Evolutionary conservation across 1,140 invertebrate genomes (phyloP), one percentile per base, ranked within the genome.

Genomic region (Holcopasites calliopsidis): DNA sequence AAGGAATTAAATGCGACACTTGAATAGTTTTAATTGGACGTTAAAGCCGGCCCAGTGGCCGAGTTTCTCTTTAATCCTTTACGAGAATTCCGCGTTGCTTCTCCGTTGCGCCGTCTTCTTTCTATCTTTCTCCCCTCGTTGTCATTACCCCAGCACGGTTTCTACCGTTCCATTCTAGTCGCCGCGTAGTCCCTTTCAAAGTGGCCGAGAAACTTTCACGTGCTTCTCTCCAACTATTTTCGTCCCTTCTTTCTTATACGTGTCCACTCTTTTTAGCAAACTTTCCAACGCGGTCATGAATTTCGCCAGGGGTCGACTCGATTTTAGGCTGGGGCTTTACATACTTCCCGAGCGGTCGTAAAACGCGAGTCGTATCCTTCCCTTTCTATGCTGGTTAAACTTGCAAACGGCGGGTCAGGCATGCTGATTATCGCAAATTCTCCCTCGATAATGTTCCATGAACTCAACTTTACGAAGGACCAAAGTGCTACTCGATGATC

Each of bases 21-120:
- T 28, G 42, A 44, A 73, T 72, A 65, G 42, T 49, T 66, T 75
- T 69, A 47, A 38, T 65, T 74, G 58, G 35, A 78, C 50, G 50
- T 57, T 44, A 42, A 66, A 31, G 50, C 50, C 38, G 61, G 66
- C 31, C 31, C 21, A 16, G 18, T 8, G 33, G 13, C 31, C 47
- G n/a, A 21, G 21, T 16, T 38, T 44, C 55, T 55, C 50, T 47
- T 55, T 65, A 40, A 54, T 64, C 47, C 49, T 44, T 44, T 23
- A 8, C n/a, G 10, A 21, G 5, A n/a, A 50, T 33, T 49, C 7
- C 38, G 3, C 47, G 0, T 28, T 23, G 31, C 0, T 33, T 21
- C 6, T 57, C 31, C 57, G 13, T 18, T 13, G 5, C 0, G 1
- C 31, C 1, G 7, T 2, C n/a, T 35, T 26, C 11, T 31, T 16